These are phyloP conservation scores for Thereva unica DNA, from an alignment of 2,888 invertebrate species.

Conservation along the genomic window DNA sequence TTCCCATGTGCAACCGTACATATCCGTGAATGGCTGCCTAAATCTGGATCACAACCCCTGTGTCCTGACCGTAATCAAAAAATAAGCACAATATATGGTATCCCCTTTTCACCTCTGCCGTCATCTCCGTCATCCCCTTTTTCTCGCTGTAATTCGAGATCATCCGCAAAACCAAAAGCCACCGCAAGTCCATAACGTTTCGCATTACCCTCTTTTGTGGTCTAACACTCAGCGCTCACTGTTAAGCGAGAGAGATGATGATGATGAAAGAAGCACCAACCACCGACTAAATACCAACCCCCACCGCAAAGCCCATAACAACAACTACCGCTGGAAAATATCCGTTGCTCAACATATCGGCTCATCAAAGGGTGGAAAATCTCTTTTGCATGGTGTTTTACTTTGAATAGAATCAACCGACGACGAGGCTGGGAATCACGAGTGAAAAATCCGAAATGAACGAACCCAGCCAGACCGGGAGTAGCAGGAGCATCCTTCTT, in stretches of 20 bases:
- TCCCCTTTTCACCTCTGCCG: conserved; percentile 29
- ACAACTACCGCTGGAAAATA: conserved; percentile 3
- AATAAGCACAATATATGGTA: conserved; percentile 34
- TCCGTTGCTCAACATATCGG: conserved; percentile 19
- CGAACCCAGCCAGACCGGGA: neutral
- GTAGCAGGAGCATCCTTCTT: neutral
- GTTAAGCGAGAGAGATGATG: conserved; percentile 29
- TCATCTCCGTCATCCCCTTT: conserved; percentile 13
- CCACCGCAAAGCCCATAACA: conserved; percentile 1
- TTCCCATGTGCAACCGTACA: conserved; percentile 9
- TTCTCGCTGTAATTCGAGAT: conserved; percentile 34
- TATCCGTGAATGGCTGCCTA: neutral
- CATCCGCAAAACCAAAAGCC: conserved; percentile 24
- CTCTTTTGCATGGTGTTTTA: conserved; percentile 33
- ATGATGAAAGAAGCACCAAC: conserved; percentile 12
- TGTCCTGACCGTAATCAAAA: conserved; percentile 28
- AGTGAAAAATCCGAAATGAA: conserved; percentile 26
- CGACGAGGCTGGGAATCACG: conserved; percentile 6
- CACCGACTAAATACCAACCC: conserved; percentile 3
- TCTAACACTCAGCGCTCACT: conserved; percentile 26
- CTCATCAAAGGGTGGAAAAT: conserved; percentile 37
- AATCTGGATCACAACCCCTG: conserved; percentile 18
- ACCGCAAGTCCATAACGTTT: conserved; percentile 13
- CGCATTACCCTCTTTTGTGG: conserved; percentile 33
- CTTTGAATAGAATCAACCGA: conserved; percentile 30